Evolutionary conservation across 30 jellyfish, hydroid and myxozoan species (phyloP).

Genomic region (Pelagia noctiluca): DNA sequence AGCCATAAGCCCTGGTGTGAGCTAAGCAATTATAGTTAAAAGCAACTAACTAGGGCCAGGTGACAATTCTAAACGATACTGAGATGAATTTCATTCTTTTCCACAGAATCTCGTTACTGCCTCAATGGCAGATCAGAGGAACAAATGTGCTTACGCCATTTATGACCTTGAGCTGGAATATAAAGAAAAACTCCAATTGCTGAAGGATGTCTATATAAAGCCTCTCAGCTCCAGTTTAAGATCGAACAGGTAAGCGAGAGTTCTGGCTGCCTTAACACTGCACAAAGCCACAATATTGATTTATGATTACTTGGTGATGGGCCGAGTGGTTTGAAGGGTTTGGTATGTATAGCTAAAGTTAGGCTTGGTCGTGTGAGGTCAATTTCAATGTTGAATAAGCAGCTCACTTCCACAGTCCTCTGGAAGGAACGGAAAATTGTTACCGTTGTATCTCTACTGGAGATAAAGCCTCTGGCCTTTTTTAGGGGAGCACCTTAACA

Average conservation of each 20-base stretch:
- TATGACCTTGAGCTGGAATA: slow-evolving; percentile 46
- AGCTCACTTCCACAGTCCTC: too few species aligned
- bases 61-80: neutral
- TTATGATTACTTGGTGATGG: too few species aligned
- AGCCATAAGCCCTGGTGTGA: too few species aligned
- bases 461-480: too few species aligned
- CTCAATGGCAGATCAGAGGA: slow-evolving; percentile 38
- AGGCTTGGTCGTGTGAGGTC: neutral
- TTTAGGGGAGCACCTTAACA: too few species aligned
- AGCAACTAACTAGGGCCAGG: neutral
- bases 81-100: neutral
- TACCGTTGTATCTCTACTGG: too few species aligned
- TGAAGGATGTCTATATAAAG: slow-evolving; percentile 28
- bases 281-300: neutral
- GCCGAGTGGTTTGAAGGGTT: too few species aligned
- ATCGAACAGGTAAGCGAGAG: slow-evolving; percentile 43
- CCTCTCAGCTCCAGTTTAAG: slow-evolving; percentile 56
- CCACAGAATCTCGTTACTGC: neutral
- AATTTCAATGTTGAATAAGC: neutral
- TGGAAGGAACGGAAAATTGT: too few species aligned
- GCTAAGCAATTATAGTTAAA: too few species aligned
- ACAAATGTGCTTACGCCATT: slow-evolving; percentile 39
- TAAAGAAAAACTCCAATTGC: slow-evolving; percentile 17
- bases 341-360: too few species aligned
- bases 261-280: neutral